Evolutionary conservation across 2,888 invertebrate genomes (phyloP).

Genomic region (Macaria notata): DNA sequence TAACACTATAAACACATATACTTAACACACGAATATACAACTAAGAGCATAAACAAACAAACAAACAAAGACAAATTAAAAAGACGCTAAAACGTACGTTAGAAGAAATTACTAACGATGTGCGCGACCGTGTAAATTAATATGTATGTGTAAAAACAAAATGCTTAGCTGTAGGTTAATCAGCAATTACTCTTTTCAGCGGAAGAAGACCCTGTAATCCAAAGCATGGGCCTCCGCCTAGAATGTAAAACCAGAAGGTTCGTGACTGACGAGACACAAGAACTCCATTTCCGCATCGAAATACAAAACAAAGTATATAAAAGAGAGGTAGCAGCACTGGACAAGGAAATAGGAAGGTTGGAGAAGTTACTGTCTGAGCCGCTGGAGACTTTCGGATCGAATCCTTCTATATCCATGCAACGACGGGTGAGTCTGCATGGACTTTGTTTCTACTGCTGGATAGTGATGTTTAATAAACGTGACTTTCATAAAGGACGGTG

Average conservation of each 20-base stretch:
- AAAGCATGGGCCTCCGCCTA: constrained; percentile 93
- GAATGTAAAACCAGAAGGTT: constrained; percentile 94
- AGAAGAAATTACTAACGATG: no score
- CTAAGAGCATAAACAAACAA: no score
- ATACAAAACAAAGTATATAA: constrained; percentile 95
- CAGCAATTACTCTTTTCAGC: constrained; percentile 55
- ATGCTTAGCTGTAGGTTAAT: no score
- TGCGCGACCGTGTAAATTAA: no score
- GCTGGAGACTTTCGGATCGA: constrained; percentile 71
- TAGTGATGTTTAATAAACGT: no score
- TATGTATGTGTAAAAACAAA: no score
- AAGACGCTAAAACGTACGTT: no score
- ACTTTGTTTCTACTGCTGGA: background rate
- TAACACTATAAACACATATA: no score
- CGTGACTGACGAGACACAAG: constrained; percentile 91
- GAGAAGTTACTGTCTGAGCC: constrained; percentile 86
- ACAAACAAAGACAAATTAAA: no score
- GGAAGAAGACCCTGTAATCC: constrained; percentile 90
- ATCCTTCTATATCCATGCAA: constrained; percentile 70
- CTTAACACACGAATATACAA: no score
- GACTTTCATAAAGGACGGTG: no score
- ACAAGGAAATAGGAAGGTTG: constrained; percentile 88
- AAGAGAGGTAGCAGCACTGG: constrained; percentile 89
- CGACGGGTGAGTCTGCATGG: constrained; percentile 49
- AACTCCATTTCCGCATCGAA: constrained; percentile 92